Evolutionary conservation across 2,113 vertebrate genomes (phyloP).

Genomic region (Pan paniscus): DNA sequence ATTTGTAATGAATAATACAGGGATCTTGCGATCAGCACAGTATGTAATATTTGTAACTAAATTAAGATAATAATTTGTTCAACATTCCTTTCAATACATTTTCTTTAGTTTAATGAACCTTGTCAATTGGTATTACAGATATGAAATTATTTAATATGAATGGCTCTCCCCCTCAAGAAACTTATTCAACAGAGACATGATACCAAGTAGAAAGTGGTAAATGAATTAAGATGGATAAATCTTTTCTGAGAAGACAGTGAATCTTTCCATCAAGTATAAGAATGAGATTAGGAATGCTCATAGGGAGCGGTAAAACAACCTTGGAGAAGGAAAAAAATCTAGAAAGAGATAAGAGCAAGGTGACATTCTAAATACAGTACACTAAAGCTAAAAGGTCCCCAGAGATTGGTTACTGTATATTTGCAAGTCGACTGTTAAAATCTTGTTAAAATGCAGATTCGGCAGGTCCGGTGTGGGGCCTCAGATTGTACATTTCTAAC

Average conservation of each 20-base stretch:
- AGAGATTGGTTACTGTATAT: not conserved
- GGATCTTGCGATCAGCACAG: not conserved
- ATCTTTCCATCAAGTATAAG: not conserved
- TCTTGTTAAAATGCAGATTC: not conserved
- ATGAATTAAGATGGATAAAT: not conserved
- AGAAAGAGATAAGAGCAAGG: not conserved
- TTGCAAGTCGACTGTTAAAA: not conserved
- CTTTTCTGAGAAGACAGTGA: not conserved
- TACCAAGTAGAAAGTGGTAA: not conserved
- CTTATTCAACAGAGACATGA: not conserved
- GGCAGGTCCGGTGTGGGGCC: not conserved
- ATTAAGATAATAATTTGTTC: slow-evolving; percentile 1
- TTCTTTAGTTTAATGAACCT: not conserved
- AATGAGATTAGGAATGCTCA: not conserved
- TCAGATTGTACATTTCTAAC: not conserved
- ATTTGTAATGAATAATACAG: not conserved
- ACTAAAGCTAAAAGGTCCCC: not conserved
- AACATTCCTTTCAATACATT: not conserved
- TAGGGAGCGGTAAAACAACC: not conserved
- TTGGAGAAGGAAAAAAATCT: not conserved
- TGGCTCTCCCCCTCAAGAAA: not conserved
- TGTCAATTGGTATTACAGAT: not conserved
- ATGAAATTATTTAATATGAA: not conserved
- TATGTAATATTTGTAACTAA: not conserved
- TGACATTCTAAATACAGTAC: not conserved